Conservation (phyloP, 2,888 invertebrate species). For the Cephus pulcher region DNA sequence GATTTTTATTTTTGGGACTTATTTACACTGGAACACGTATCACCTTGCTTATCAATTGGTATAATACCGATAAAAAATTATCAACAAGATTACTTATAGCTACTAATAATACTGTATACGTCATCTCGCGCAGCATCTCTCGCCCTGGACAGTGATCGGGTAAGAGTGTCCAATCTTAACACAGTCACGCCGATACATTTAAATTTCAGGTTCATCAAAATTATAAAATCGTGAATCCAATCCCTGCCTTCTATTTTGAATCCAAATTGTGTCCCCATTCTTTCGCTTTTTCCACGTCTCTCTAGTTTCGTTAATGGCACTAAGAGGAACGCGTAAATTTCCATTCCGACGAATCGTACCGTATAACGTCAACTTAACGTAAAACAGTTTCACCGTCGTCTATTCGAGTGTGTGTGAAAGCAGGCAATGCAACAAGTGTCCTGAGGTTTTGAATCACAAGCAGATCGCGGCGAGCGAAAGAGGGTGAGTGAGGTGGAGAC, state of each 20-base stretch:
- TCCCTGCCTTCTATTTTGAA: neutral
- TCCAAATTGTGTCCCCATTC: neutral
- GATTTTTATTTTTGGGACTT: neutral
- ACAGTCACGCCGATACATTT: neutral
- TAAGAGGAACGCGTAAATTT: neutral
- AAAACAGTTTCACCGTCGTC: conserved; percentile 49
- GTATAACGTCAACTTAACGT: conserved; percentile 50
- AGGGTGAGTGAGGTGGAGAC: conserved; percentile 39
- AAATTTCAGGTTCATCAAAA: neutral
- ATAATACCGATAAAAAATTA: neutral
- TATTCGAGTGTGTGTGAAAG: conserved; percentile 47
- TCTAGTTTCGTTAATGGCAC: neutral
- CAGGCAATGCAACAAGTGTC: conserved; percentile 66
- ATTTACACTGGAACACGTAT: neutral
- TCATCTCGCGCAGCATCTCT: neutral
- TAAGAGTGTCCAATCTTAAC: neutral
- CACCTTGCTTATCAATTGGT: neutral
- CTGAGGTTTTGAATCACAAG: conserved; percentile 67
- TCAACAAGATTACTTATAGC: neutral
- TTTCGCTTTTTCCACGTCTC: neutral
- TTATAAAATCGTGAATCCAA: neutral
- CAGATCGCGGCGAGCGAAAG: conserved; percentile 56
- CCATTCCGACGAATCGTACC: conserved; percentile 5
- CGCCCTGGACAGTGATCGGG: neutral
- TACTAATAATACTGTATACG: neutral